Conservation (phyloP, 53 echinoderm and acorn worm genomes). For the Hippasteria phrygiana region DNA sequence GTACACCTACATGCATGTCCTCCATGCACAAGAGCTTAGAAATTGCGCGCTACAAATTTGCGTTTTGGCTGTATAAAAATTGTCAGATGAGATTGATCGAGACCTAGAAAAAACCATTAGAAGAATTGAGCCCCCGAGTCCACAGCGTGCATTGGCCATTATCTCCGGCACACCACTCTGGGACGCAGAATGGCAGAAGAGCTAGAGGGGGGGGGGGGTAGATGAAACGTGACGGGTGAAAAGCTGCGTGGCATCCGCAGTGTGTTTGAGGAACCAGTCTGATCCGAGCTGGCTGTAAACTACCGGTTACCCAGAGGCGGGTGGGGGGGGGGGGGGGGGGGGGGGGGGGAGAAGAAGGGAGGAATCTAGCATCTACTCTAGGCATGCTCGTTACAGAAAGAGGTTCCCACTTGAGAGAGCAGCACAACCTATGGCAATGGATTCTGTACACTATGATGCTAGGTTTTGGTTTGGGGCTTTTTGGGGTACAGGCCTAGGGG, state of each 20-base stretch:
- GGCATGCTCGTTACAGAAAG: conserved; percentile 23
- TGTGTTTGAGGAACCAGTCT: conserved; percentile 42
- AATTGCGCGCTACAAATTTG: background rate
- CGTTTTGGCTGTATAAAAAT: background rate
- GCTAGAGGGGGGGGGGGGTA: conserved; percentile 21
- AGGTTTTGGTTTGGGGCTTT: background rate
- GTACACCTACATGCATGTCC: too few species aligned
- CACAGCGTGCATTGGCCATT: conserved; percentile 15
- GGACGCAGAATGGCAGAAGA: background rate
- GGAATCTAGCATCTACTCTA: background rate
- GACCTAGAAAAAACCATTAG: conserved; percentile 45
- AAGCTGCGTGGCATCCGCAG: conserved; percentile 7
- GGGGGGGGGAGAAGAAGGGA: background rate
- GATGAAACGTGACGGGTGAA: conserved; percentile 8
- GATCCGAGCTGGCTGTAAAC: background rate
- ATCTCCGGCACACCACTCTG: conserved; percentile 1
- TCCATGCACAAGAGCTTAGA: too few species aligned
- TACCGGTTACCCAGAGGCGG: conserved; percentile 11
- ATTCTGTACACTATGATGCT: background rate
- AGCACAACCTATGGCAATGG: background rate
- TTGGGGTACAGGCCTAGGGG: background rate
- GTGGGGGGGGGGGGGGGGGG: background rate
- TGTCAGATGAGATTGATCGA: conserved; percentile 52
- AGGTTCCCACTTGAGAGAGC: background rate
- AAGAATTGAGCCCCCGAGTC: conserved; percentile 51